Percentiles rank a stretch among this genome's conserved stretches.
phyloP scores from a whole-genome alignment of 2,113 vertebrate species.

The Cacatua alba region DNA sequence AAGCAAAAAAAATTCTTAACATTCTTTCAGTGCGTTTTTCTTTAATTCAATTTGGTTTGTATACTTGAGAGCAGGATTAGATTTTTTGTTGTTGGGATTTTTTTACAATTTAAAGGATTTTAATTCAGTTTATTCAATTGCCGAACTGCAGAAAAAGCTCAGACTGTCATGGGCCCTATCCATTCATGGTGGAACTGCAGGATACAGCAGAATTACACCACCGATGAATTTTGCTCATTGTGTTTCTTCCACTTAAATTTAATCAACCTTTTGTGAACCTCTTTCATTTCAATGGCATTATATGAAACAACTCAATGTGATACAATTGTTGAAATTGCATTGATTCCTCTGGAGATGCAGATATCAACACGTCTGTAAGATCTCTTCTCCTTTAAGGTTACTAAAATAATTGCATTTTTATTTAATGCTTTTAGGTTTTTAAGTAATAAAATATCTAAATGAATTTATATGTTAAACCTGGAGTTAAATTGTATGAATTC shows the following conservation, averaged over 20 bases:
- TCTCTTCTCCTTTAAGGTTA: conserved; percentile 61
- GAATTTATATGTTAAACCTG: conserved; percentile 63
- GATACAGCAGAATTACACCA: conserved; percentile 32
- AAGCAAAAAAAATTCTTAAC: neutral
- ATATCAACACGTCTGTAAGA: conserved; percentile 59
- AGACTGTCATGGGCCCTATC: neutral
- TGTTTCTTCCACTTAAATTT: conserved; percentile 62
- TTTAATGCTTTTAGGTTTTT: conserved; percentile 53
- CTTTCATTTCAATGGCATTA: conserved; percentile 70
- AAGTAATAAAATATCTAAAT: conserved; percentile 38
- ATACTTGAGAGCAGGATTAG: neutral
- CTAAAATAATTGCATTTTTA: conserved; percentile 69
- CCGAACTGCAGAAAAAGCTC: neutral
- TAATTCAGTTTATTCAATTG: conserved; percentile 11
- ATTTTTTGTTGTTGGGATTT: neutral
- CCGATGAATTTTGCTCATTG: conserved; percentile 36
- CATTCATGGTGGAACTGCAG: conserved; percentile 38
- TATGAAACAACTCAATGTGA: conserved; percentile 70
- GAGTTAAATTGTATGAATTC: conserved; percentile 18
- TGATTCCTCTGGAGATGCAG: conserved; percentile 77
- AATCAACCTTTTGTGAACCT: conserved; percentile 57
- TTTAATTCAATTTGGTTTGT: neutral
- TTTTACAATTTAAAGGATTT: neutral
- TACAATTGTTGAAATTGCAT: conserved; percentile 73
- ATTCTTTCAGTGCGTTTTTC: neutral